phyloP scores from a whole-genome alignment of 2,797 vertebrate species.

The Coilia nasus region DNA sequence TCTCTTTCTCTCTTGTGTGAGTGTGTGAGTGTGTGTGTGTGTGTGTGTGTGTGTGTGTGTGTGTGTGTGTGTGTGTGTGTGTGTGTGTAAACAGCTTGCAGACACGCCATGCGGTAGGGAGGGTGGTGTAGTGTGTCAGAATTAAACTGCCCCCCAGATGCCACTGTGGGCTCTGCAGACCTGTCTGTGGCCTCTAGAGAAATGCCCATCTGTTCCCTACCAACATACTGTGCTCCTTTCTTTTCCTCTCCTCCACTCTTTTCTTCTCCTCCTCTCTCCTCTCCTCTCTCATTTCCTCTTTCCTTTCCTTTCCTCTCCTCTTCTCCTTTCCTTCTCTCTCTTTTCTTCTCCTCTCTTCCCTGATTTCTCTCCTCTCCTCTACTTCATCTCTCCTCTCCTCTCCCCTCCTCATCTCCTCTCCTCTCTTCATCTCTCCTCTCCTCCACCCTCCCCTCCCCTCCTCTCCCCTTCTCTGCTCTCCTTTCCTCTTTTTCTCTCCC shows the following conservation, averaged over 20 bases:
- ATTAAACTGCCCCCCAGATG: conserved; percentile 22
- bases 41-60: background rate
- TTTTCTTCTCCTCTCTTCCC: no score
- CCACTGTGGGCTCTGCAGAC: conserved; percentile 3
- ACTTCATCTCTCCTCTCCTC: no score
- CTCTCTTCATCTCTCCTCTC: no score
- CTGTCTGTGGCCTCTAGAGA: background rate
- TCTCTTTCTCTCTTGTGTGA: background rate
- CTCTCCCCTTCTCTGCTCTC: background rate
- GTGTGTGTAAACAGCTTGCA: background rate
- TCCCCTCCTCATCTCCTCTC: no score
- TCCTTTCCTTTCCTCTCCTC: background rate
- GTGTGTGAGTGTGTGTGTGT: background rate
- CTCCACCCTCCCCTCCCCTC: background rate
- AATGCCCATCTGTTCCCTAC: conserved; percentile 42
- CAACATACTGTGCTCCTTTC: background rate
- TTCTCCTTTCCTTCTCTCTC: background rate
- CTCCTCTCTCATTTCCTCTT: background rate
- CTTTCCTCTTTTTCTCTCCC: background rate
- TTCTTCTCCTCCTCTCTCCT: background rate
- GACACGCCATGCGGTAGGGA: background rate
- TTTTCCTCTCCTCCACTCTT: background rate
- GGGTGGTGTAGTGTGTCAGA: conserved; percentile 2
- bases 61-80: background rate
- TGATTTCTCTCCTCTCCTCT: no score